Evolutionary conservation across 2,113 vertebrate genomes (phyloP), one percentile per base, ranked within the genome.

Genomic region (Leuciscus idus): DNA sequence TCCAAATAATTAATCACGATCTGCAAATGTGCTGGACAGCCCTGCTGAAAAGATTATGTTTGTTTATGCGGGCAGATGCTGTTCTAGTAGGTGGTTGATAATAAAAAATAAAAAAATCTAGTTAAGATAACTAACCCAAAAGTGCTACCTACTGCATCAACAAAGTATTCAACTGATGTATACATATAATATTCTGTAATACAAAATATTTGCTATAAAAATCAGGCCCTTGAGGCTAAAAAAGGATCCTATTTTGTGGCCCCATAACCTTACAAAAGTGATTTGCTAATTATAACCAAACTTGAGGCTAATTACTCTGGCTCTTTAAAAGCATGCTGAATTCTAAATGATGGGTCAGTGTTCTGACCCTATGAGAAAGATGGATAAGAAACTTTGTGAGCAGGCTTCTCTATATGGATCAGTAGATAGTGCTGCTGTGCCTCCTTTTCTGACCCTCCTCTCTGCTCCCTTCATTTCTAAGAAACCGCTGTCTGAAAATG

Each of bases 401-500:
- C 43, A 33, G 15, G 19, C 28, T 33, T 62, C 72, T 86, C 68
- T 4, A 13, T 33, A 48, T 81, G 75, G 79, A 79, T 50, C 85
- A 73, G 82, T 64, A 50, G 85, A 66, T 70, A 74, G 48, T 30
- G 72, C 43, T 77, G 72, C 30, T 6, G 52, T n/a, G 57, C 19
- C 48, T 83, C n/a, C 43, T 81, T 57, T 86, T 61, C 78, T 52
- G 48, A 74, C 66, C 79, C 72, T 85, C 64, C 64, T 89, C 72
- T 84, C 50, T 66, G 48, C 81, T 83, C 50, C 77, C 74, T 26
- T 46, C n/a, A 26, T 43, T 86, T 84, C 77, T 36, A 50, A 72
- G 57, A 74, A 75, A 75, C 85, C n/a, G 1, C 62, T 83, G 81
- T 78, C 74, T 81, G 55, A 73, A 81, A 75, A 57, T n/a, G 23